Evolutionary conservation across 2,113 vertebrate genomes (phyloP).

Genomic region (Leuciscus idus): DNA sequence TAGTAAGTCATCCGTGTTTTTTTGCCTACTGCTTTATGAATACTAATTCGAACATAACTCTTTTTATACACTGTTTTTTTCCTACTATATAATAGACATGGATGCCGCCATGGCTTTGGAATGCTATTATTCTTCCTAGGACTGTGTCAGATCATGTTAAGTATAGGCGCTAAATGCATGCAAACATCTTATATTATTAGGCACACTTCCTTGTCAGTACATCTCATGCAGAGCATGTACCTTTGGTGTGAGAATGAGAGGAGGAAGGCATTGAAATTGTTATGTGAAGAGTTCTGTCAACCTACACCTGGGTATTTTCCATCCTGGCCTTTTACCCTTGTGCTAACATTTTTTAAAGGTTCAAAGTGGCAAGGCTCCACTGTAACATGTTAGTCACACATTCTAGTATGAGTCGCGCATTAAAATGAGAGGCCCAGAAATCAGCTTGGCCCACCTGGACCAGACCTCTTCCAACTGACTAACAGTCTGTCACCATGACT

Average conservation of each 20-base stretch:
- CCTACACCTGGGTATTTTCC: constrained; percentile 27
- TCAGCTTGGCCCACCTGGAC: constrained; percentile 69
- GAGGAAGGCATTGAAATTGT: not conserved
- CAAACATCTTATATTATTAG: not conserved
- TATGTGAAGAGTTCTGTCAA: not conserved
- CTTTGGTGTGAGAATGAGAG: constrained; percentile 22
- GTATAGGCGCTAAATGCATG: not conserved
- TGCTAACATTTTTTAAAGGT: constrained; percentile 53
- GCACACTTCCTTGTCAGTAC: not conserved
- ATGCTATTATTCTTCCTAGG: not conserved
- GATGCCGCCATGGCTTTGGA: not conserved
- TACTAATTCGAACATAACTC: too few relatives aligned
- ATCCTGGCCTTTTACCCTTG: not conserved
- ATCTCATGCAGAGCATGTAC: not conserved
- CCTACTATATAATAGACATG: too few relatives aligned
- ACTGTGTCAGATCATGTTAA: not conserved
- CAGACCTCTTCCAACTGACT: constrained; percentile 49
- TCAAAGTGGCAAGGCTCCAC: constrained; percentile 62
- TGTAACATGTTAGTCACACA: constrained; percentile 72
- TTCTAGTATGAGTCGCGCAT: constrained; percentile 55
- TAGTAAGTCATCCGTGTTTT: too few relatives aligned
- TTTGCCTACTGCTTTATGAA: too few relatives aligned
- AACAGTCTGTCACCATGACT: constrained; percentile 63
- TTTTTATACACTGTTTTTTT: too few relatives aligned
- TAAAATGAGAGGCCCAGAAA: constrained; percentile 60